Percentiles rank a stretch among this genome's conserved stretches.
phyloP scores from a whole-genome alignment of 92 coral and sea anemone genomes.

The Siderastrea radians region DNA sequence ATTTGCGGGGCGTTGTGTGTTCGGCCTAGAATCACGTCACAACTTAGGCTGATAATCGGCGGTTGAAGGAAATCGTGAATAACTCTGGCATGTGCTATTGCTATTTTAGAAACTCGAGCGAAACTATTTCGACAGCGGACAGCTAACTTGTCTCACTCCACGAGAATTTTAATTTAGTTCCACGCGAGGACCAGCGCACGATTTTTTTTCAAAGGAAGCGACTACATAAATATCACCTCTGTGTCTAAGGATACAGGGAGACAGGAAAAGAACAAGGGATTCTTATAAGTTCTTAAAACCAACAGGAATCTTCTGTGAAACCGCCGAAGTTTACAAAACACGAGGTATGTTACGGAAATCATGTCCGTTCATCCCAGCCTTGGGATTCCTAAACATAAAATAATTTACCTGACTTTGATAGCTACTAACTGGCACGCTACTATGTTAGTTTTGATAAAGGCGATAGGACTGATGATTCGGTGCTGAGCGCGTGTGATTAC shows the following conservation, averaged over 20 bases:
- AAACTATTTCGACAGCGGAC: not conserved
- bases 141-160: conserved; percentile 1
- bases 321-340: not conserved
- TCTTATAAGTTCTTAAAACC: not conserved
- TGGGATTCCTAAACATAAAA: conserved; percentile 2
- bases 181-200: not conserved
- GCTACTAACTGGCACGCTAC: not conserved
- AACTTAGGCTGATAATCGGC: conserved; percentile 2
- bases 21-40: conserved; percentile 2
- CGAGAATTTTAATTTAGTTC: not conserved
- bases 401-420: not conserved
- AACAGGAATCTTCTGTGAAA: not conserved
- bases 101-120: not conserved
- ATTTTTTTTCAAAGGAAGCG: not conserved
- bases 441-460: not conserved
- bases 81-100: not conserved
- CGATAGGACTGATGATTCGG: not conserved
- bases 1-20: not conserved
- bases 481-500: not conserved
- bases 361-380: not conserved
- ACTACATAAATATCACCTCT: not conserved
- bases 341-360: conserved; percentile 7
- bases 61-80: not conserved
- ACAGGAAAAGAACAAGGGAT: not conserved
- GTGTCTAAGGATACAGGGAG: not conserved